Base-by-base conservation (phyloP, 2,113 vertebrate species). In the Puntigrus tetrazona region DNA sequence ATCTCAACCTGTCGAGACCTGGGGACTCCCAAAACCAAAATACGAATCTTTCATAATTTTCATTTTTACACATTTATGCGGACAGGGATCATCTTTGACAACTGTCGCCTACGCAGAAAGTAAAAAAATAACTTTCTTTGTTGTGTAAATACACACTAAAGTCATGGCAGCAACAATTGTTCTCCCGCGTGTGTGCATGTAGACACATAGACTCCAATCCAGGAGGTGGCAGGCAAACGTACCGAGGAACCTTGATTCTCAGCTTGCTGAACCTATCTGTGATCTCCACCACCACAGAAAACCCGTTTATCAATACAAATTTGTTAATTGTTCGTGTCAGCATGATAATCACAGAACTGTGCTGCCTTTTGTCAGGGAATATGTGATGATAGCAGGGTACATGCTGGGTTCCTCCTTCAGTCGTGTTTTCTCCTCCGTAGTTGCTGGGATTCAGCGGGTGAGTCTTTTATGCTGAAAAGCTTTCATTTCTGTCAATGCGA, bases 381-480 rank as follows among this genome's bases (percentile, higher is more conserved):
- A 47, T 70, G 55, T 63, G 5, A 27, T 22, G 63, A 20, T 27
- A 70, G 83, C 9, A 20, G 22, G n/a, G 31, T 76, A 29, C 61
- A 45, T 31, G 72, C 1, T 75, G 73, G 9, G 18, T 81, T 50
- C 7, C n/a, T 74, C 18, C 6, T 34, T 75, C 43, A 52, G 45
- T 52, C 16, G 1, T 52, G 74, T 70, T 70, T 70, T 69, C 65
- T 70, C 65, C 3, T 38, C 20, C 67, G 10, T 25, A 61, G 10
- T 52, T 84, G 34, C 16, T 57, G 36, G 43, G 70, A 65, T 65
- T 20, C 63, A 59, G 22, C 2, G 18, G 16, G 16, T 59, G 61
- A 27, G 43, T 86, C 36, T 61, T 69, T 77, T 73, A 69, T 50
- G 43, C 25, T 79, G 11, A 84, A 52, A 57, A 84, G 81, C 69